phyloP scores from a whole-genome alignment of 2,888 invertebrate species.

The Galerucella nymphaeae region DNA sequence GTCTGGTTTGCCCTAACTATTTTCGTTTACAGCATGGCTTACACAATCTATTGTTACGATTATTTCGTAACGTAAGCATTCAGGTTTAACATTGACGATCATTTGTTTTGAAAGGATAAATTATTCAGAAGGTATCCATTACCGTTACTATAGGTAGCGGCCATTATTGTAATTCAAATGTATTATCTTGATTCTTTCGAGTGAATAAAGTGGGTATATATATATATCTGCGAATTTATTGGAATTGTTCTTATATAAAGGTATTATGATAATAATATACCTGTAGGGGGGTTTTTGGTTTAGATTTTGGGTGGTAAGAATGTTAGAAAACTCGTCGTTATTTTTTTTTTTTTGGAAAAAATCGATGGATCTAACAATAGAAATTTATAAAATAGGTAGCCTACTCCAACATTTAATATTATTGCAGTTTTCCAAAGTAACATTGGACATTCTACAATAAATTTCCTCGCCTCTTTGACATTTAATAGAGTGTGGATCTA shows the following conservation, averaged over 20 bases:
- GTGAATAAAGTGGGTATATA: slow-evolving; percentile 1
- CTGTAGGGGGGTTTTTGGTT: background rate
- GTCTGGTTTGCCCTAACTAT: slow-evolving; percentile 8
- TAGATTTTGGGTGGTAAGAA: background rate
- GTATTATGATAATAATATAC: background rate
- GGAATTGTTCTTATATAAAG: background rate
- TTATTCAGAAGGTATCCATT: slow-evolving; percentile 36
- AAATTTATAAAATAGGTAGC: too few relatives aligned
- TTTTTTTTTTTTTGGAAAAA: too few relatives aligned
- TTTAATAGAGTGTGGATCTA: too few relatives aligned
- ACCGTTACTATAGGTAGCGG: slow-evolving; percentile 17
- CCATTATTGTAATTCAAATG: slow-evolving; percentile 19
- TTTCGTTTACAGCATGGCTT: slow-evolving; percentile 15
- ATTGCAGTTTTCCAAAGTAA: too few relatives aligned
- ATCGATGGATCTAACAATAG: too few relatives aligned
- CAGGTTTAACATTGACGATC: slow-evolving; percentile 28
- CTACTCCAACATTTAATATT: too few relatives aligned
- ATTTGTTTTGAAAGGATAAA: slow-evolving; percentile 39
- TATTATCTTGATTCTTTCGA: slow-evolving; percentile 26
- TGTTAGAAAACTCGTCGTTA: background rate
- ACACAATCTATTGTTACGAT: slow-evolving; percentile 24
- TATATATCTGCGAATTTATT: slow-evolving; percentile 3
- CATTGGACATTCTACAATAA: too few relatives aligned
- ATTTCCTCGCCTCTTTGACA: too few relatives aligned
- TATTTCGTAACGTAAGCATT: slow-evolving; percentile 18